These are phyloP conservation scores for Microcebus jonahi DNA, from an alignment of 2,113 vertebrate species.

Conservation along the genomic window DNA sequence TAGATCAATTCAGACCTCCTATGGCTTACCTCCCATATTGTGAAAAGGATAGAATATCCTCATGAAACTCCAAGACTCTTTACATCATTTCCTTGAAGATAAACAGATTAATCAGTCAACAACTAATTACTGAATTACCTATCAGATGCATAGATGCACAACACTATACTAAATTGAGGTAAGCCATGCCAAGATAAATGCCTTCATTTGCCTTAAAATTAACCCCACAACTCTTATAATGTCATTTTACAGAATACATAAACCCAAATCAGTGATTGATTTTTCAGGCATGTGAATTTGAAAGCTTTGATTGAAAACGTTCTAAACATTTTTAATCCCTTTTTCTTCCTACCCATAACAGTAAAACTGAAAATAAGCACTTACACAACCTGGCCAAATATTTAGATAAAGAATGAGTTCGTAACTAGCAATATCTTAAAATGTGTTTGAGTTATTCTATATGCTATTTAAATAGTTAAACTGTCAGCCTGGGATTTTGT, in stretches of 20 bases:
- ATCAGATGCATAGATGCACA: neutral
- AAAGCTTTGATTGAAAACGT: slow-evolving; percentile 81
- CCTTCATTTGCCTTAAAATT: slow-evolving; percentile 62
- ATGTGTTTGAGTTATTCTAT: slow-evolving; percentile 85
- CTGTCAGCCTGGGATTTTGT: slow-evolving; percentile 87
- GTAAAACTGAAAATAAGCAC: slow-evolving; percentile 85
- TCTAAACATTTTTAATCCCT: slow-evolving; percentile 81
- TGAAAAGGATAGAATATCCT: neutral
- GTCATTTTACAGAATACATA: slow-evolving; percentile 8
- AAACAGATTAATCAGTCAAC: slow-evolving; percentile 30
- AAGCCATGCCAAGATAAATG: slow-evolving; percentile 51
- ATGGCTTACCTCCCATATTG: neutral
- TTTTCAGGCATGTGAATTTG: slow-evolving; percentile 54
- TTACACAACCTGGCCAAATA: slow-evolving; percentile 85
- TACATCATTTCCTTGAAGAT: slow-evolving; percentile 4
- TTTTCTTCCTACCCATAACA: slow-evolving; percentile 76
- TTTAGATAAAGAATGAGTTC: slow-evolving; percentile 87
- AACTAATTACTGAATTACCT: slow-evolving; percentile 49
- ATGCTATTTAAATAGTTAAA: slow-evolving; percentile 88
- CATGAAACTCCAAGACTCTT: neutral
- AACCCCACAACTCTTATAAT: slow-evolving; percentile 24
- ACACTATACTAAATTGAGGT: neutral
- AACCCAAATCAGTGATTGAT: slow-evolving; percentile 60
- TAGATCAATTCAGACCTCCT: neutral
- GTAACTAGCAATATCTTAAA: slow-evolving; percentile 84